Conservation (phyloP, 1,140 invertebrate genomes). For the Drosophila kepulauana region DNA sequence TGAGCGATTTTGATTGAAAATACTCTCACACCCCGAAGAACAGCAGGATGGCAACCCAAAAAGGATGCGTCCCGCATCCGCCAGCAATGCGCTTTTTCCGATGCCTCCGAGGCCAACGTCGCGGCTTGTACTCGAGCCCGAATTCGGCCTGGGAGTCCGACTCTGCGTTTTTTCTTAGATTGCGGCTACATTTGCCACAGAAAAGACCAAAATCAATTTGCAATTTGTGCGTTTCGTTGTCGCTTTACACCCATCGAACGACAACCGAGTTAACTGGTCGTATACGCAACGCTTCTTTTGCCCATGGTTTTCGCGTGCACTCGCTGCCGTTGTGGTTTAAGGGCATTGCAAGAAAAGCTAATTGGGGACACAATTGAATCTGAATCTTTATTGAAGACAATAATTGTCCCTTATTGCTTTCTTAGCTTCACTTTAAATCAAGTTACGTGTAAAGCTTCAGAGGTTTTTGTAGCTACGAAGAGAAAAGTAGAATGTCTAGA, state of each 20-base stretch:
- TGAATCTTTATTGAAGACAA: too few relatives aligned
- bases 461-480: too few relatives aligned
- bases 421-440: too few relatives aligned
- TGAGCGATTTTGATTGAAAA: slow-evolving; percentile 83
- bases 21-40: slow-evolving; percentile 50
- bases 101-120: slow-evolving; percentile 8
- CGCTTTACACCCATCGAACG: not conserved
- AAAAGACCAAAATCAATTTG: slow-evolving; percentile 51
- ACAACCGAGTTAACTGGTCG: too few relatives aligned
- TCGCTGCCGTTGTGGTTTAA: too few relatives aligned
- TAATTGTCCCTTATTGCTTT: too few relatives aligned
- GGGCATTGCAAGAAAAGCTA: too few relatives aligned
- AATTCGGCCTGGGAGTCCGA: not conserved
- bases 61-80: slow-evolving; percentile 35
- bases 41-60: not conserved
- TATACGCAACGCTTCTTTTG: not conserved
- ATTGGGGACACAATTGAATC: too few relatives aligned
- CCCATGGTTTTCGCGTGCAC: not conserved
- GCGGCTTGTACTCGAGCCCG: slow-evolving; percentile 1
- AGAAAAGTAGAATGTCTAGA: too few relatives aligned
- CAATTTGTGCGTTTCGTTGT: slow-evolving; percentile 65
- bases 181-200: slow-evolving; percentile 40
- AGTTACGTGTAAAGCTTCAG: too few relatives aligned
- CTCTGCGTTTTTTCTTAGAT: slow-evolving; percentile 39
- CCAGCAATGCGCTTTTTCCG: slow-evolving; percentile 26